Evolutionary conservation across 2,797 vertebrate species (phyloP).

Genomic region (Otus scops): DNA sequence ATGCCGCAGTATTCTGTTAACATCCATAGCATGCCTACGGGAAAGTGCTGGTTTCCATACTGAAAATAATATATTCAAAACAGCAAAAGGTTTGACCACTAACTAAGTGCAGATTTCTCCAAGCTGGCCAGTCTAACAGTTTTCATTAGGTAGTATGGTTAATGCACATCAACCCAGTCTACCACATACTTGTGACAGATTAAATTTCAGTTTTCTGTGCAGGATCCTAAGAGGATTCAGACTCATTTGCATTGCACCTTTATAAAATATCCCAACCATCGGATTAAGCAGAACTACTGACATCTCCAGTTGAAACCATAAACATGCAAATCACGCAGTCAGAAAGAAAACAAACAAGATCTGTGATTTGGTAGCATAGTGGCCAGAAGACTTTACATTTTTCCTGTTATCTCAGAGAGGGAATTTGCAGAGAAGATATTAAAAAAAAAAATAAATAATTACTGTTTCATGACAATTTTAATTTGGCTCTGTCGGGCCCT

Average conservation of each 20-base stretch:
- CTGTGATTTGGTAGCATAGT: neutral
- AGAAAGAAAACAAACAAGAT: neutral
- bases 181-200: neutral
- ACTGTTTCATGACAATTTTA: neutral
- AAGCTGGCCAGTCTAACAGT: neutral
- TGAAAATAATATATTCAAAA: neutral
- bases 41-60: neutral
- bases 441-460: neutral
- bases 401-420: neutral
- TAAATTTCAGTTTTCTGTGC: neutral
- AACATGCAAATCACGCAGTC: neutral
- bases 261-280: neutral
- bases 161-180: neutral
- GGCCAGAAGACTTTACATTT: neutral
- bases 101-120: neutral
- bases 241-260: neutral
- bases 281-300: neutral
- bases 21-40: neutral
- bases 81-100: neutral
- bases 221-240: neutral
- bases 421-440: neutral
- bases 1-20: neutral
- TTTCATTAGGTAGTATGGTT: neutral
- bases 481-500: neutral
- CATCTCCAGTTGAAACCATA: neutral